phyloP scores from a whole-genome alignment of 23 tunicate genomes.

The Botrylloides violaceus region DNA sequence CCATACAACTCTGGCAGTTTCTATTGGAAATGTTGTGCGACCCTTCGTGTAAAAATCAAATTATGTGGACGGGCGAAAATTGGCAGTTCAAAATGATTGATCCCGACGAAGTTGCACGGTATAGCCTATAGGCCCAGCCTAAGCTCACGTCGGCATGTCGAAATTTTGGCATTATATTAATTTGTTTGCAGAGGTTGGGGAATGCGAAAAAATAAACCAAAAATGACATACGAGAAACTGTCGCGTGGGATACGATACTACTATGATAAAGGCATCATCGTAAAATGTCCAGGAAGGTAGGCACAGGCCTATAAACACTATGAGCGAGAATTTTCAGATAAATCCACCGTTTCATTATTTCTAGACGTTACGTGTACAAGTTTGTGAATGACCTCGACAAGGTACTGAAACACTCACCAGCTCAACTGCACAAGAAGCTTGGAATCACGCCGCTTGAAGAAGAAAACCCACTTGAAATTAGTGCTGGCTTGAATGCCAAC shows the following conservation, averaged over 20 bases:
- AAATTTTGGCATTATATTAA: background rate
- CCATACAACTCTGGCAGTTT: slow-evolving; percentile 89
- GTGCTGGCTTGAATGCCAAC: too few relatives aligned
- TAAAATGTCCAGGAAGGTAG: slow-evolving; percentile 84
- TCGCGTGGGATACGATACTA: slow-evolving; percentile 87
- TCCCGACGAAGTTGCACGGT: slow-evolving; percentile 94
- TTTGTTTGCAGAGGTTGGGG: slow-evolving; percentile 80
- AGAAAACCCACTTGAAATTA: background rate
- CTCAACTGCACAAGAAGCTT: slow-evolving; percentile 63
- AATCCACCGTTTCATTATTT: too few relatives aligned
- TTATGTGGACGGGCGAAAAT: slow-evolving; percentile 83
- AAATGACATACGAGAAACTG: slow-evolving; percentile 88
- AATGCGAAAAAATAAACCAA: slow-evolving; percentile 78
- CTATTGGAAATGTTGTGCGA: slow-evolving; percentile 69
- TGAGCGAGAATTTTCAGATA: too few relatives aligned
- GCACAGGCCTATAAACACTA: too few relatives aligned
- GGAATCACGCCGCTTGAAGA: slow-evolving; percentile 68
- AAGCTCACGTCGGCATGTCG: background rate
- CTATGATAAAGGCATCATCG: slow-evolving; percentile 86
- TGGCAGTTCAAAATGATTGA: slow-evolving; percentile 96
- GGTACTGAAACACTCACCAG: slow-evolving; percentile 39
- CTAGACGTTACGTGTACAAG: slow-evolving; percentile 86
- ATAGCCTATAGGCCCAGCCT: background rate
- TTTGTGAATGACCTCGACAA: slow-evolving; percentile 73
- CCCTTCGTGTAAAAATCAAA: slow-evolving; percentile 69